Conservation (phyloP, 1,140 invertebrate species). For the Harpegnathos saltator region DNA sequence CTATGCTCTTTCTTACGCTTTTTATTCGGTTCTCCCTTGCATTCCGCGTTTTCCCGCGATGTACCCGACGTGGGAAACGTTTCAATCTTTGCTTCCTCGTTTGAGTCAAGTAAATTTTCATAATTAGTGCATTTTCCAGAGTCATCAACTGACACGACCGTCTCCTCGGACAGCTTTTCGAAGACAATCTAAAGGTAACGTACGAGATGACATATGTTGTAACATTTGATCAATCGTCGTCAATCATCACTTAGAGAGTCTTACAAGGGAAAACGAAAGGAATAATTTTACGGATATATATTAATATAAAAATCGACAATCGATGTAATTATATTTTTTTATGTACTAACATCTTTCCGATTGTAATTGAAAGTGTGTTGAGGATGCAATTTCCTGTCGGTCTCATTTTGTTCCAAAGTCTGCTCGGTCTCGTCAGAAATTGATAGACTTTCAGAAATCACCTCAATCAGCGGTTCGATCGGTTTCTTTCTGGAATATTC, state of each 20-base stretch:
- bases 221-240: no score
- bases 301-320: neutral
- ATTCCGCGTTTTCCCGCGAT: slow-evolving; percentile 10
- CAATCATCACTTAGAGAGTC: neutral
- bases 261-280: neutral
- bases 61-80: slow-evolving; percentile 9
- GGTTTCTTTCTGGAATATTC: slow-evolving; percentile 40
- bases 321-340: neutral
- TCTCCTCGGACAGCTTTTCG: neutral
- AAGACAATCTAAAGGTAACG: slow-evolving; percentile 27
- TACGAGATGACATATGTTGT: no score
- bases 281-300: neutral
- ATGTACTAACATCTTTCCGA: slow-evolving; percentile 44
- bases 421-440: neutral
- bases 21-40: neutral
- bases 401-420: neutral
- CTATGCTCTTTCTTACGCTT: slow-evolving; percentile 64
- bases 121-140: slow-evolving; percentile 22
- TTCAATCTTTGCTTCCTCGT: neutral
- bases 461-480: slow-evolving; percentile 54
- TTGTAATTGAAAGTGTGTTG: slow-evolving; percentile 1
- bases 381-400: neutral
- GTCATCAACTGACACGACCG: neutral
- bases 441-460: slow-evolving; percentile 23
- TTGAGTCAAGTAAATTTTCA: slow-evolving; percentile 4